Base-by-base conservation (phyloP, 2,797 vertebrate species). In the Iguana delicatissima region DNA sequence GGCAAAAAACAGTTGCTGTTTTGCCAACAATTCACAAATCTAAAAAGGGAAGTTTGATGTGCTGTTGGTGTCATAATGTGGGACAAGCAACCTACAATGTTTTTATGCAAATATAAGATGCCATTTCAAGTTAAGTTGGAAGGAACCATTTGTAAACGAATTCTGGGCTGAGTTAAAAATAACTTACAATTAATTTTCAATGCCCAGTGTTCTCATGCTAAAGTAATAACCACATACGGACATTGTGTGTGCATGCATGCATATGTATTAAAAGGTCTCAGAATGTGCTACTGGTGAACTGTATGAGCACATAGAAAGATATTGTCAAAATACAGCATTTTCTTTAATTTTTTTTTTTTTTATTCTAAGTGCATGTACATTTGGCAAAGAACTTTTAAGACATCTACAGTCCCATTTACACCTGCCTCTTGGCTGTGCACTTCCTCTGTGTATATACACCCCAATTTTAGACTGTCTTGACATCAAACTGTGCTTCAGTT, bases 401-500 rank as follows among this genome's bases (percentile, higher is more conserved):
- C 57, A 90, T 83, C 88, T 93, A 89, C 12, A 35, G 38, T 57
- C 42, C 84, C 46, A 90, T 24, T 93, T 85, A 80, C 42, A 57
- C 91, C 86, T 91, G 91, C 86, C 0, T 1, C 87, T 93, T 92
- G 42, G 92, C 89, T 95, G 50, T 80, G 84, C 89, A 82, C 85
- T 57, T 88, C 91, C 85, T 88, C 88, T 64, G 62, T 20, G 22
- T 22, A 64, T 10, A 24, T 69, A 13, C 85, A 90, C 94, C 35
- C n/a, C 32, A 82, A 35, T 64, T 38, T n/a, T 84, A 94, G 64
- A 81, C 76, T 92, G 90, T 84, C 90, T 92, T 86, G 94, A 95
- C 95, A 92, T 94, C 93, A 95, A 92, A 69, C 29, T 84, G 74
- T 93, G 89, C 64, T 82, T 84, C 69, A 84, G 86, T 90, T 94